A percentile compares a stretch with the other conserved stretches of the same genome.
These are phyloP conservation scores for Scytalopus superciliaris DNA, from an alignment of 2,113 vertebrate species.

Conservation along the genomic window DNA sequence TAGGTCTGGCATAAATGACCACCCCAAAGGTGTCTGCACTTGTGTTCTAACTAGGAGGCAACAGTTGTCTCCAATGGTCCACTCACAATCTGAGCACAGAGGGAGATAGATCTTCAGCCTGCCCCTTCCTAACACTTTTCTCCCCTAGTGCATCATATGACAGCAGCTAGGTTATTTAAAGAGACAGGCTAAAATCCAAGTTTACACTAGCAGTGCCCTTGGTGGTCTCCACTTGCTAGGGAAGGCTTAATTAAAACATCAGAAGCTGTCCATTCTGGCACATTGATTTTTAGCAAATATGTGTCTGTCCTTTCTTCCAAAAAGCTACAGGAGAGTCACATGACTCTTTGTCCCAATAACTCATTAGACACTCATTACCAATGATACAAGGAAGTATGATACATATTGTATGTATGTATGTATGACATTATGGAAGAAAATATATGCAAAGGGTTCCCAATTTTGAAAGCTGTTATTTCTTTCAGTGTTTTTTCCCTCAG, in stretches of 20 bases:
- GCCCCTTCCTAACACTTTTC: background rate
- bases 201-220: background rate
- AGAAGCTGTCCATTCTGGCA: background rate
- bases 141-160: fast-evolving
- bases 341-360: background rate
- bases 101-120: background rate
- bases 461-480: background rate
- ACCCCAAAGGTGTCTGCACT: background rate
- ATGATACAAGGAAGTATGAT: background rate
- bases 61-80: background rate
- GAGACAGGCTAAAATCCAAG: background rate
- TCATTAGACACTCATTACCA: background rate
- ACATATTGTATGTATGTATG: too few species aligned
- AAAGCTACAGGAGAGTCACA: background rate
- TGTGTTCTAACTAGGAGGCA: background rate
- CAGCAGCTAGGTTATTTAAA: background rate
- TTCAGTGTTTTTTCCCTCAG: background rate
- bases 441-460: background rate
- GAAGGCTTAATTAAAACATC: background rate
- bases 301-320: background rate
- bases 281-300: background rate
- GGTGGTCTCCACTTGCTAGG: background rate
- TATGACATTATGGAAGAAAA: background rate
- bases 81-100: background rate
- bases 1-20: background rate